phyloP scores from a whole-genome alignment of 2,113 vertebrate species.

The Pipra filicauda region DNA sequence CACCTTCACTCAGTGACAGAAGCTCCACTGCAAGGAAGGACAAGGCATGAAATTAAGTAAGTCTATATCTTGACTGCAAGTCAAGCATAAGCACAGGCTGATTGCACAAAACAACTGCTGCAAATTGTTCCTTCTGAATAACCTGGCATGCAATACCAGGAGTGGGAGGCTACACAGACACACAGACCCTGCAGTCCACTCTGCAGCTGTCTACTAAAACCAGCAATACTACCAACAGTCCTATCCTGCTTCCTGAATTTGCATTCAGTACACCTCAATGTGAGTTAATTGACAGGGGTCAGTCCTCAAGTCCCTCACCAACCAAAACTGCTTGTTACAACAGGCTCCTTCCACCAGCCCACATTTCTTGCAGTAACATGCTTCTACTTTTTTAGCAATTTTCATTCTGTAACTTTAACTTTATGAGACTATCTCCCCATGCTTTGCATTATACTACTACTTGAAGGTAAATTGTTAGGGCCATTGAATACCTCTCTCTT shows the following conservation, averaged over 20 bases:
- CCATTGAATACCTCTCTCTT: neutral
- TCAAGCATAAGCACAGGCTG: neutral
- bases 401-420: neutral
- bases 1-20: neutral
- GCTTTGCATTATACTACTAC: neutral
- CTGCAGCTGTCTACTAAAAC: neutral
- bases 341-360: neutral
- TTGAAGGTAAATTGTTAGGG: neutral
- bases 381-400: neutral
- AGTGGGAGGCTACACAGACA: neutral
- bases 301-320: neutral
- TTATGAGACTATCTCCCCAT: neutral
- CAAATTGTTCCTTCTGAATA: neutral
- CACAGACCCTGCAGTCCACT: neutral
- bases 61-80: neutral
- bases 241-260: neutral
- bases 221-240: neutral
- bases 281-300: rapidly evolving
- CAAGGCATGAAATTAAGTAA: neutral
- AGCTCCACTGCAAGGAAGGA: neutral
- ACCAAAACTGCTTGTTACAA: neutral
- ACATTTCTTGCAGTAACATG: neutral
- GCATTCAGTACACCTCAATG: neutral
- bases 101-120: neutral
- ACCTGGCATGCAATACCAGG: neutral